Evolutionary conservation across 2,888 invertebrate species (phyloP).

Genomic region (Meta bourneti): DNA sequence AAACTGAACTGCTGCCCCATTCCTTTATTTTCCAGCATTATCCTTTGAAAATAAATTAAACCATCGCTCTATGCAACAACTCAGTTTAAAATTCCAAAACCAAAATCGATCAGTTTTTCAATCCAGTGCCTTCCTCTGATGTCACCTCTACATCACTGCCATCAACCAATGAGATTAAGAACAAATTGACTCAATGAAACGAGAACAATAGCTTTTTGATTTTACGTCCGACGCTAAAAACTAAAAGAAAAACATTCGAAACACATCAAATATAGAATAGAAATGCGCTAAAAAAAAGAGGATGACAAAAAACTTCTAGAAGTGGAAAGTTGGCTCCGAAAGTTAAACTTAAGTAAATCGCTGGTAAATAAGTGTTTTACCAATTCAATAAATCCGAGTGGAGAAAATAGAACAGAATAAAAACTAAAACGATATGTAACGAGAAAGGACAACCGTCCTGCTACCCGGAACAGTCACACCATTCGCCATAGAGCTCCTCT

Average conservation of each 20-base stretch:
- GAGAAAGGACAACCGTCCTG: conserved; percentile 58
- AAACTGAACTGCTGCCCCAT: no score
- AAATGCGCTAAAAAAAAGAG: neutral
- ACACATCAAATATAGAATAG: no score
- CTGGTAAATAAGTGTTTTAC: conserved; percentile 74
- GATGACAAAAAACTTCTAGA: neutral
- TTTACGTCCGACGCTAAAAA: neutral
- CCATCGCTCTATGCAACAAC: no score
- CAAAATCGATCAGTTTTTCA: no score
- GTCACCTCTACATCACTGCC: no score
- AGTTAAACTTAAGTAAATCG: conserved; percentile 72
- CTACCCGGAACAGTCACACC: neutral
- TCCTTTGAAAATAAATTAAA: no score
- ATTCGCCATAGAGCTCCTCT: neutral
- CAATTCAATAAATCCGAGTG: conserved; percentile 68
- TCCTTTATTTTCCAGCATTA: no score
- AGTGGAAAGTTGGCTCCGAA: conserved; percentile 21
- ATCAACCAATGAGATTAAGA: neutral
- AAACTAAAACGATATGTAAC: conserved; percentile 55
- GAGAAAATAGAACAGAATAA: conserved; percentile 43
- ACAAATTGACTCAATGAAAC: neutral
- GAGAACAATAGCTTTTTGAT: neutral
- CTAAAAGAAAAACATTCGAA: neutral
- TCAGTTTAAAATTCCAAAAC: no score
- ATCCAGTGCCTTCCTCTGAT: no score